Evolutionary conservation across 2,888 invertebrate species (phyloP).

Genomic region (Rotaria socialis): DNA sequence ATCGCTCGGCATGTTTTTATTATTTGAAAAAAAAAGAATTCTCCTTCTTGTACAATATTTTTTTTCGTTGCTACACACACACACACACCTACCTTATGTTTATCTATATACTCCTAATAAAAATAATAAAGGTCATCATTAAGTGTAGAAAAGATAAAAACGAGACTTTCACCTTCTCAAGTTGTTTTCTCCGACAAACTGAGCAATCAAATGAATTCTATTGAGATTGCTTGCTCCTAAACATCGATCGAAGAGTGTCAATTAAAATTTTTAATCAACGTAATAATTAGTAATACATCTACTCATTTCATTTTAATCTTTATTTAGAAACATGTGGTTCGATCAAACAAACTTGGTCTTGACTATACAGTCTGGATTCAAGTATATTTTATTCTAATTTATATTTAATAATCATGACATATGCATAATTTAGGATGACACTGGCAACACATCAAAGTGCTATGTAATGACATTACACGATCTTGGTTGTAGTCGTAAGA

Average conservation of each 20-base stretch:
- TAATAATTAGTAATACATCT: background rate
- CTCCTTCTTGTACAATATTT: too few relatives aligned
- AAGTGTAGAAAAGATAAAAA: background rate
- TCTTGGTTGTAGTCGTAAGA: conserved; percentile 67
- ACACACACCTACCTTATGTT: too few relatives aligned
- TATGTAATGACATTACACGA: conserved; percentile 79
- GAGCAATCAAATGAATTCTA: background rate
- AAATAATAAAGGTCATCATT: background rate
- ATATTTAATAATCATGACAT: too few relatives aligned
- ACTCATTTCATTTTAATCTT: too few relatives aligned
- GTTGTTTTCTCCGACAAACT: background rate
- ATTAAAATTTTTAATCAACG: background rate
- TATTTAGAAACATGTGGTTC: conserved; percentile 27
- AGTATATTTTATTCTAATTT: background rate
- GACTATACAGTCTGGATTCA: conserved; percentile 40
- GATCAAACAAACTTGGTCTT: conserved; percentile 37
- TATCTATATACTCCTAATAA: background rate
- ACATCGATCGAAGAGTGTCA: background rate
- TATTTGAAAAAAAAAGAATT: too few relatives aligned
- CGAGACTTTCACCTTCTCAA: background rate
- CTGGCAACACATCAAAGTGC: conserved; percentile 35
- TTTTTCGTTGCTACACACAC: too few relatives aligned
- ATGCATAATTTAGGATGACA: conserved; percentile 27
- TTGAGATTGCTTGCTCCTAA: background rate
- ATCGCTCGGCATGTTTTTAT: too few relatives aligned